Evolutionary conservation across 2,113 vertebrate genomes (phyloP).

Genomic region (Hemichromis elongatus): DNA sequence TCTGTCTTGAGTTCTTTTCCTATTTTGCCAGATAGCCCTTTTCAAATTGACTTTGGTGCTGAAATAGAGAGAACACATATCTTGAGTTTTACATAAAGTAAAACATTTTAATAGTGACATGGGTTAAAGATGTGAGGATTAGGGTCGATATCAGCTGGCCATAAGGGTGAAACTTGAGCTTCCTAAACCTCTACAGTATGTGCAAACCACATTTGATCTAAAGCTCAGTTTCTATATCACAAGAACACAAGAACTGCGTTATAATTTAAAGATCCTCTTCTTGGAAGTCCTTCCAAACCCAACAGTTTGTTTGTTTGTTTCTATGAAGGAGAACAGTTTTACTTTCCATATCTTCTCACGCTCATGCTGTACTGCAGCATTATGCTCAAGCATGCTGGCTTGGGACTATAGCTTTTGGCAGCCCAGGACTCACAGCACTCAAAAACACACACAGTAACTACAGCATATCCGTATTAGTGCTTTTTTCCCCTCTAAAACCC

Average conservation of each 20-base stretch:
- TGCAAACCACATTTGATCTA: neutral
- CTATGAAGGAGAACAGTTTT: neutral
- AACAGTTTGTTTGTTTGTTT: neutral
- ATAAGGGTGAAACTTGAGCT: slow-evolving; percentile 13
- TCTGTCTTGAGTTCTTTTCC: slow-evolving; percentile 24
- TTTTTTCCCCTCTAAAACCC: slow-evolving; percentile 53
- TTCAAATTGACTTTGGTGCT: neutral
- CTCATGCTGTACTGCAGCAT: neutral
- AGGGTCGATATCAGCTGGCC: slow-evolving; percentile 7
- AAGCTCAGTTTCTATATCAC: neutral
- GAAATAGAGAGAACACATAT: neutral
- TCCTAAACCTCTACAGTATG: slow-evolving; percentile 1
- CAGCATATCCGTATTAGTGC: slow-evolving; percentile 64
- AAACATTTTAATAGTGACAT: slow-evolving; percentile 35
- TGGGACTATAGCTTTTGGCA: slow-evolving; percentile 55
- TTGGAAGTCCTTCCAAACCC: neutral
- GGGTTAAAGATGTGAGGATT: slow-evolving; percentile 26
- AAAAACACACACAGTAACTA: slow-evolving; percentile 63
- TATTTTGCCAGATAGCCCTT: neutral
- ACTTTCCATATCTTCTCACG: slow-evolving; percentile 7
- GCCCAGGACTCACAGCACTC: slow-evolving; percentile 47
- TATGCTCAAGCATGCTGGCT: neutral
- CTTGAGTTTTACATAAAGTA: slow-evolving; percentile 9
- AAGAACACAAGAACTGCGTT: neutral
- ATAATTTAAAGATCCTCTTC: neutral